Conservation (phyloP, 1,140 invertebrate species). For the Zaprionus inermis region DNA sequence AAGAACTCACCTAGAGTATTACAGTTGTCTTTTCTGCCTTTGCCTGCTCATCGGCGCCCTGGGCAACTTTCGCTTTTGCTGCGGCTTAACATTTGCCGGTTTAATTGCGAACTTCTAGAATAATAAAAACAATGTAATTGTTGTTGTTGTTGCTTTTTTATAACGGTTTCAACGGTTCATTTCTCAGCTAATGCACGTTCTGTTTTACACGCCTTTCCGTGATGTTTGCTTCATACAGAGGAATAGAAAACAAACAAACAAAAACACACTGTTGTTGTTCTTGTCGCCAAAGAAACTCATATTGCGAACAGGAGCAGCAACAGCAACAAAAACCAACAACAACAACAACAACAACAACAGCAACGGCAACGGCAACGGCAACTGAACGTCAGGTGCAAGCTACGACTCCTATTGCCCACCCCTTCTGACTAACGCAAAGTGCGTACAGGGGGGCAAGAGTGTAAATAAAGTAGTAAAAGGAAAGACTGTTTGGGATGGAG, state of each 20-base stretch:
- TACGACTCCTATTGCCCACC: background rate
- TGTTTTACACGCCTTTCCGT: slow-evolving; percentile 40
- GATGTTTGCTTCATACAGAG: slow-evolving; percentile 34
- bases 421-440: background rate
- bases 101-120: background rate
- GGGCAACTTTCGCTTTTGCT: slow-evolving; percentile 37
- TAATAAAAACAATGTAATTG: background rate
- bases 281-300: slow-evolving; percentile 65
- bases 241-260: slow-evolving; percentile 26
- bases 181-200: slow-evolving; percentile 38
- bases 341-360: slow-evolving; percentile 25
- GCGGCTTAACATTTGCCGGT: slow-evolving; percentile 34
- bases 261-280: slow-evolving; percentile 25
- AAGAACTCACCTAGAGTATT: slow-evolving; percentile 57
- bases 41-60: slow-evolving; percentile 31
- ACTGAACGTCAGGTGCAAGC: slow-evolving; percentile 53
- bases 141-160: slow-evolving; percentile 15
- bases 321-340: slow-evolving; percentile 26
- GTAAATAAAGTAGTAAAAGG: slow-evolving; percentile 74
- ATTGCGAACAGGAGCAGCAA: slow-evolving; percentile 44
- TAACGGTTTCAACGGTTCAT: slow-evolving; percentile 13
- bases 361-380: slow-evolving; percentile 17
- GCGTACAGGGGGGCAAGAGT: slow-evolving; percentile 48
- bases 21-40: slow-evolving; percentile 22
- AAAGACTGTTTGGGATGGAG: slow-evolving; percentile 52